Evolutionary conservation across 2,797 vertebrate species (phyloP), one percentile per base, ranked within the genome.

Genomic region (Hozukius guyotensis): DNA sequence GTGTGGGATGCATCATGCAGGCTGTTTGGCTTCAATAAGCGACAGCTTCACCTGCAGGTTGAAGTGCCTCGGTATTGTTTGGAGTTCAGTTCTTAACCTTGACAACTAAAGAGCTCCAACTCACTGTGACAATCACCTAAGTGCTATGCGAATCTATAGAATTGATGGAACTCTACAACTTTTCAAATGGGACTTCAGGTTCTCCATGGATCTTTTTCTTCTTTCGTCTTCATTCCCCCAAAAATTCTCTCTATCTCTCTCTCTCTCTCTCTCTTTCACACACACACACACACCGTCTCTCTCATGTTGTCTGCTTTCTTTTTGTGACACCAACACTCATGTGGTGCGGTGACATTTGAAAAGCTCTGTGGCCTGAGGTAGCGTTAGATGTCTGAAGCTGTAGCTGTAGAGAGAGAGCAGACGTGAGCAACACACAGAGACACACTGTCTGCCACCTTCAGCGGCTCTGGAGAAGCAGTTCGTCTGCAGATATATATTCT

Each of bases 341-440:
- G 78, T 67, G 74, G 64, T 25, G 62, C 42, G 1, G 25, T 92
- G 92, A 91, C 90, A 91, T 93, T 91, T 92, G 66, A 86, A 90
- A 88, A 85, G 76, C 81, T 74, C n/a, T 53, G 75, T 77, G 82
- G 83, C 89, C 88, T 56, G 59, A 80, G 85, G 84, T 77, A 75
- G 88, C 59, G 68, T 87, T 76, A 73, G 85, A 91, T 81, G 72
- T 88, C 85, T 90, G 80, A 80, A 67, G 84, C 77, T 73, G 86
- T 72, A 73, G 72, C 84, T 63, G 79, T 6, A n/a, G 14, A 85
- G 74, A 85, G 73, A 84, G 56, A 65, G 53, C 70, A 86, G 86
- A 89, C 12, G 53, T 75, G 64, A 92, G 71, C 77, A 57, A 87
- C 77, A 69, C 75, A 65, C 80, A 75, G 22, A 77, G 67, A 79